These are phyloP conservation scores for Solea solea DNA, from an alignment of 2,113 vertebrate genomes.

Conservation along the genomic window DNA sequence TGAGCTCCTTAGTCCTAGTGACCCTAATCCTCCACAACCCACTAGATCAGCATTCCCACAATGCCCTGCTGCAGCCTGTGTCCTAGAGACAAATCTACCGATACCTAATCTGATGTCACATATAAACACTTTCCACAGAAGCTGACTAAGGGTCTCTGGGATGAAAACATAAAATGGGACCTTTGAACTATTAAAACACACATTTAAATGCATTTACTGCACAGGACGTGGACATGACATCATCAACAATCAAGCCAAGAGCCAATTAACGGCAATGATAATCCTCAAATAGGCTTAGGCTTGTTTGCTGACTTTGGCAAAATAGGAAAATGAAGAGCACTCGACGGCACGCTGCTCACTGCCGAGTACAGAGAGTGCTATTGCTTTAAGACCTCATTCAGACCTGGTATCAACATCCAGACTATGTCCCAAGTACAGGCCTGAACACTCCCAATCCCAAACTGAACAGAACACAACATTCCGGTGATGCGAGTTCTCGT, in stretches of 20 bases:
- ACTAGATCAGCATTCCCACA: slow-evolving; percentile 73
- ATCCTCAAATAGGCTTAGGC: slow-evolving; percentile 71
- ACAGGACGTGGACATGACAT: slow-evolving; percentile 28
- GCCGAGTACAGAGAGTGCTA: too few relatives aligned
- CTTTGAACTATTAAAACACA: neutral
- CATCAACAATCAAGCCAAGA: slow-evolving; percentile 34
- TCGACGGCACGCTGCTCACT: neutral
- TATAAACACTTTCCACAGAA: slow-evolving; percentile 1
- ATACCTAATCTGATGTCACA: slow-evolving; percentile 34
- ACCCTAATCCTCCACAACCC: slow-evolving; percentile 73
- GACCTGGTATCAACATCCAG: too few relatives aligned
- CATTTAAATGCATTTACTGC: neutral
- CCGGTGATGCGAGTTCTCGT: too few relatives aligned
- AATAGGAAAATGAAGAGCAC: slow-evolving; percentile 43
- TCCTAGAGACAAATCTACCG: slow-evolving; percentile 57
- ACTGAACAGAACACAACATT: too few relatives aligned
- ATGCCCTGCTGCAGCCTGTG: slow-evolving; percentile 45
- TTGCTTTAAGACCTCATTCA: too few relatives aligned
- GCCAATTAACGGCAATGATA: slow-evolving; percentile 64
- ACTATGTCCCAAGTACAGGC: too few relatives aligned
- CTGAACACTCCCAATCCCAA: too few relatives aligned
- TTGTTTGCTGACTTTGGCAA: slow-evolving; percentile 66
- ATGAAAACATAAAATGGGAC: slow-evolving; percentile 5
- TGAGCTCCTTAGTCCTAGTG: slow-evolving; percentile 73
- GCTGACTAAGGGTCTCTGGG: neutral